phyloP scores from a whole-genome alignment of 2,888 invertebrate genomes.

The Trichogramma dendrolimi region DNA sequence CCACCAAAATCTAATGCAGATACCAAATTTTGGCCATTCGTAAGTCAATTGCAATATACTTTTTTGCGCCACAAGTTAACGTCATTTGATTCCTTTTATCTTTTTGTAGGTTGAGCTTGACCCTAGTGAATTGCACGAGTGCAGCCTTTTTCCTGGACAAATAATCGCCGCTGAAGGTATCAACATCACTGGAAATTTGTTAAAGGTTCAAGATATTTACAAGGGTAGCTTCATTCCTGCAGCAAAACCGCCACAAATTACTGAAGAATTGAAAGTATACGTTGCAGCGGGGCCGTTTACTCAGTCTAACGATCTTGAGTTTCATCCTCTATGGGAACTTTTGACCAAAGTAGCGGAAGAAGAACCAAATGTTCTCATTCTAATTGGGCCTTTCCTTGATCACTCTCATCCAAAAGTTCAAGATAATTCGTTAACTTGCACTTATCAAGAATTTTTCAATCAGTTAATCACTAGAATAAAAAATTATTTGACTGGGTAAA shows the following conservation, averaged over 20 bases:
- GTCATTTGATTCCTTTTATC: too few species aligned
- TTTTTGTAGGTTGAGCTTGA: conserved; percentile 47
- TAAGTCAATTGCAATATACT: neutral
- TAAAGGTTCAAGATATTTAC: conserved; percentile 66
- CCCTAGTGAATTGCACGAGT: conserved; percentile 56
- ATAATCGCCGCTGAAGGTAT: conserved; percentile 70
- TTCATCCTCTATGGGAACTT: conserved; percentile 78
- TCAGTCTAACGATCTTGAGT: conserved; percentile 68
- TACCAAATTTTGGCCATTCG: conserved; percentile 29
- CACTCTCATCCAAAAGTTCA: conserved; percentile 62
- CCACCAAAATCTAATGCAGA: conserved; percentile 62
- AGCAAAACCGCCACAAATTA: conserved; percentile 51
- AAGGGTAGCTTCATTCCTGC: conserved; percentile 53
- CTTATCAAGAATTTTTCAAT: conserved; percentile 73
- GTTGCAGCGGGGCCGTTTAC: conserved; percentile 83
- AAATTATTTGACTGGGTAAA: conserved; percentile 62
- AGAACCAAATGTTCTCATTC: conserved; percentile 74
- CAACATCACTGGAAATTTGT: conserved; percentile 66
- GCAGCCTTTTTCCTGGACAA: conserved; percentile 76
- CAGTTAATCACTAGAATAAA: conserved; percentile 65
- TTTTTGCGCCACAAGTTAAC: neutral
- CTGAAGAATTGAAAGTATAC: conserved; percentile 57
- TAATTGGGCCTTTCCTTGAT: conserved; percentile 84
- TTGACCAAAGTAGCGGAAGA: conserved; percentile 63
- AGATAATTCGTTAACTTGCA: conserved; percentile 61